Base-by-base conservation (phyloP, 2,113 vertebrate genomes). In the Sterrhoptilus dennistouni region DNA sequence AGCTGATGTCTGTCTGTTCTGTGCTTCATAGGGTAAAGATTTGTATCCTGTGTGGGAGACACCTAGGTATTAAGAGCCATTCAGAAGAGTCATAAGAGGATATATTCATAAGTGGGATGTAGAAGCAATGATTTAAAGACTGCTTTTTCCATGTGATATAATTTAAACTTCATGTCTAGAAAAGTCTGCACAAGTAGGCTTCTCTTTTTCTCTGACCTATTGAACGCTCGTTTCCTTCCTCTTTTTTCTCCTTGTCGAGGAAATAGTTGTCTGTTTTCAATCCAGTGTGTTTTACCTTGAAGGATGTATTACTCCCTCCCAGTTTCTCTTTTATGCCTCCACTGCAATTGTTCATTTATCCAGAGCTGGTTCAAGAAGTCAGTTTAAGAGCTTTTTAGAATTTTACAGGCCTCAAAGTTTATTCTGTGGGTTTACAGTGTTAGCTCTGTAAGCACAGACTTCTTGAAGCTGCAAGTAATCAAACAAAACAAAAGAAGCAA, bases 391-490 rank as follows among this genome's bases (percentile, higher is more conserved):
- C 60, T 79, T 44, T 70, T 70, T 9, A 83, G 59, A 57, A 50
- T 80, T 90, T 56, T 83, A 36, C 38, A 56, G 40, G 77, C 35
- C 33, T 92, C 7, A 0, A 8, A 29, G 9, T 79, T 84, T 91
- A 9, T 79, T 85, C 33, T 82, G 12, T 75, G 29, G 6, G 9
- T 86, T 90, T 90, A n/a, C 52, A n/a, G 25, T 29, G 44, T 80
- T 70, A 54, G 61, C 25, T 91, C 31, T 93, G 38, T 70, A 77
- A 90, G 71, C 40, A 64, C 13, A 74, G 57, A 40, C 13, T 94
- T 85, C 49, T 61, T 65, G 49, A 91, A 93, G 70, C 91, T 94
- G 93, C 44, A 93, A 90, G 47, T 66, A 90, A 93, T 93, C 79
- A 88, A 75, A 35, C 42, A 54, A 89, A 89, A 92, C 78, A 94